Base-by-base conservation (phyloP, 2,888 invertebrate genomes). In the Anaspis maculata region DNA sequence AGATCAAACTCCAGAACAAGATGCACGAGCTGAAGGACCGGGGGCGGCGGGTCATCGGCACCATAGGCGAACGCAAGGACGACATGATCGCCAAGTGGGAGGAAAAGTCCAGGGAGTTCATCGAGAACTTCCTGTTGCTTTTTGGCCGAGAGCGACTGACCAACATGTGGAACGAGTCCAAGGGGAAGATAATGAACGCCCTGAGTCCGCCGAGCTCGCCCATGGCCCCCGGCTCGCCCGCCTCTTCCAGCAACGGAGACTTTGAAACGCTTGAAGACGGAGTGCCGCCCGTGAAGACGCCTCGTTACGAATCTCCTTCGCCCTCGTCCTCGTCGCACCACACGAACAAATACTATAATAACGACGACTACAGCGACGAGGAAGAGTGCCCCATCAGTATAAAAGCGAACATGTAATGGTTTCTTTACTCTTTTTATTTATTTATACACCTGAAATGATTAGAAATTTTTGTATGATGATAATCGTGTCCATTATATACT, bases 11-110 rank as follows among this genome's bases (percentile, higher is more conserved):
- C 40, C 95, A 96, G 69, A 95, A 96, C 64, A 96, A 96, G 69
- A 88, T 96, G 79, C 92, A 95, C 66, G 89, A 91, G 57, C 73
- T 96, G 45, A 92, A 95, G 66, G 89, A 90, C 53, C 89, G 90
- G 55, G 88, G 90, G 16, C 89, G 89, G 59, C 79, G 84, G 57
- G 88, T 91, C 13, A 81, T 91, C 70, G 85, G 83, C 32, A 55
- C 57, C 41, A 79, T 87, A 49, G 90, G 87, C 1, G 90, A 89
- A 62, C 86, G 88, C 54, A 78, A 83, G 51, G 83, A 82, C 46
- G 94, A 94, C 58, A 81, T 97, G 57, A 77, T 97, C 14, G 83
- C 85, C 38, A 92, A 91, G 57, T 98, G 98, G 97, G 96, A 96
- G 68, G 95, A 95, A 62, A 94, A 91, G 63, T 95, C 95, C 0